Evolutionary conservation across 2,113 vertebrate genomes (phyloP).

Genomic region (Corythaixoides concolor): DNA sequence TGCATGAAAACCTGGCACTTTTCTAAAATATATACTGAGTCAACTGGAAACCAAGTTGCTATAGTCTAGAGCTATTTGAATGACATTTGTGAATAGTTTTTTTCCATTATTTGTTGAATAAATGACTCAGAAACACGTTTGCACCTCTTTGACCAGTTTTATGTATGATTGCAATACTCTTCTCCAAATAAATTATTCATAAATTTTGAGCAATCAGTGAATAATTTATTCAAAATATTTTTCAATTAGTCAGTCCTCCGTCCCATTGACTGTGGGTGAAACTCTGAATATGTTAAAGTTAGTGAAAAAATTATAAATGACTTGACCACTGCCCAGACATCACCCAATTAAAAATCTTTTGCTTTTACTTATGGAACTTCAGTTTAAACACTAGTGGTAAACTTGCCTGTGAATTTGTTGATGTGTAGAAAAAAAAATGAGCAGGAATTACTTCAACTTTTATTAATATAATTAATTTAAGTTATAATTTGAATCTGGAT

Average conservation of each 20-base stretch:
- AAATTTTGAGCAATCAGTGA: conserved; percentile 33
- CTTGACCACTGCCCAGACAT: neutral
- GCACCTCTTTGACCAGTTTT: conserved; percentile 13
- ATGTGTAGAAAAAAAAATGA: neutral
- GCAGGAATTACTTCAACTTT: neutral
- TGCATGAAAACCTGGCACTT: conserved; percentile 34
- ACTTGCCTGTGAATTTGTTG: neutral
- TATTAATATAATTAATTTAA: neutral
- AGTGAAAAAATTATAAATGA: neutral
- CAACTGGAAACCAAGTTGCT: conserved; percentile 35
- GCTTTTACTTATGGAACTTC: neutral
- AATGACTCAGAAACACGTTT: conserved; percentile 51
- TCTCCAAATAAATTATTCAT: conserved; percentile 53
- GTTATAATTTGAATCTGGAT: neutral
- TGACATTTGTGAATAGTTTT: conserved; percentile 23
- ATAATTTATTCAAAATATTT: conserved; percentile 49
- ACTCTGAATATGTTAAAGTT: neutral
- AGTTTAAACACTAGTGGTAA: neutral
- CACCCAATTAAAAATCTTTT: neutral
- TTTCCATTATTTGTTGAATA: conserved; percentile 51
- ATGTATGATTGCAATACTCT: conserved; percentile 28
- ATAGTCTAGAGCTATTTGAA: conserved; percentile 30
- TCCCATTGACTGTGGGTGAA: neutral
- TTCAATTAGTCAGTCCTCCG: conserved; percentile 18
- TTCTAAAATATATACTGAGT: conserved; percentile 21